Evolutionary conservation across 2,888 invertebrate genomes (phyloP).

Genomic region (Ormyrus nitidulus): DNA sequence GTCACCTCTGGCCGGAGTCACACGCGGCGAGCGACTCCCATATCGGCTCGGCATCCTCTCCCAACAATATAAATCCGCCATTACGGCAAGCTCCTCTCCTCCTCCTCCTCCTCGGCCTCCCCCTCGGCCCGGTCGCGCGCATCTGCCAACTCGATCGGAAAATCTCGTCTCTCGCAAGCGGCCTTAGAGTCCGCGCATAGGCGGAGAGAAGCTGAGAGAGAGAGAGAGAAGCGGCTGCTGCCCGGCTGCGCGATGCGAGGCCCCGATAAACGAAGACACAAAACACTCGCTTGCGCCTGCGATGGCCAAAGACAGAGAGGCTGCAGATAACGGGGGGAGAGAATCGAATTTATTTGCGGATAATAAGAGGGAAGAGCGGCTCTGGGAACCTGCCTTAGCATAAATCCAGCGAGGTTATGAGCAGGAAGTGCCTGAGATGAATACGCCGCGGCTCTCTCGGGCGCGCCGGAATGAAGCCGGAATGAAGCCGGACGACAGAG

Average conservation of each 20-base stretch:
- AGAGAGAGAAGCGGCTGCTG: no score
- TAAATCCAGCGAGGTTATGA: constrained; percentile 35
- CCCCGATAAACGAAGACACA: constrained; percentile 43
- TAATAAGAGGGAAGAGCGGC: constrained; percentile 27
- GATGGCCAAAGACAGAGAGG: constrained; percentile 30
- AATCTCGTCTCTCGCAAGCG: constrained; percentile 22
- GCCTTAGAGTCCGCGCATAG: neutral
- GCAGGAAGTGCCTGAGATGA: constrained; percentile 49
- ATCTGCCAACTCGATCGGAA: constrained; percentile 39
- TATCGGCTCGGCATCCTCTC: constrained; percentile 22
- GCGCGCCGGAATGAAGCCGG: constrained; percentile 37
- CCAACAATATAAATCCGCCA: constrained; percentile 48
- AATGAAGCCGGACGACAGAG: neutral
- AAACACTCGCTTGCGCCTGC: neutral
- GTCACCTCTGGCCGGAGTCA: constrained; percentile 10
- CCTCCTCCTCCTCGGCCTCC: neutral
- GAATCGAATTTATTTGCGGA: constrained; percentile 14
- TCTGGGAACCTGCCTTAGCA: constrained; percentile 36
- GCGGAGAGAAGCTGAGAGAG: no score
- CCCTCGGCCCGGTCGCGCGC: neutral
- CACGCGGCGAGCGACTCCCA: constrained; percentile 18
- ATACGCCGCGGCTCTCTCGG: constrained; percentile 25
- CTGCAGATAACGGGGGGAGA: neutral
- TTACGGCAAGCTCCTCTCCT: constrained; percentile 18
- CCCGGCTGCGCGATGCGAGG: constrained; percentile 11